These are phyloP conservation scores for Ctenodactylus gundi DNA, from an alignment of 2,113 vertebrate species.

Conservation along the genomic window DNA sequence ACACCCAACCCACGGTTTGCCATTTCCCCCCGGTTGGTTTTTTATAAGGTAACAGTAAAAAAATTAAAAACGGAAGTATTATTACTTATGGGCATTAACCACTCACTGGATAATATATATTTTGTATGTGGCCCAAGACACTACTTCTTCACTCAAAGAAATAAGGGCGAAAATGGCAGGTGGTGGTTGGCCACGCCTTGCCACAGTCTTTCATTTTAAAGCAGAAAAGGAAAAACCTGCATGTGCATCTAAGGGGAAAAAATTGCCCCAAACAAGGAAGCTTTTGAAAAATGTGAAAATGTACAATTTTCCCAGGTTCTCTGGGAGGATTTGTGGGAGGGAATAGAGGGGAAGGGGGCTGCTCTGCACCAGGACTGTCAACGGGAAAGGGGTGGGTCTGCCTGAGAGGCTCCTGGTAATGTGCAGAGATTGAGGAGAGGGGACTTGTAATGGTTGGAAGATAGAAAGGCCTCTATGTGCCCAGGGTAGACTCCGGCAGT, in stretches of 20 bases:
- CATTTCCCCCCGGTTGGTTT: no score
- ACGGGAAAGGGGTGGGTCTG: rapidly evolving
- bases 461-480: background rate
- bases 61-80: no score
- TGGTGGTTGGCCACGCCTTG: no score
- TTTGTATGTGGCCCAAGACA: no score
- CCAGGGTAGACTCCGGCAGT: rapidly evolving
- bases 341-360: background rate
- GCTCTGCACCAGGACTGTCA: background rate
- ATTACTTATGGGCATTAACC: no score
- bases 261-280: background rate
- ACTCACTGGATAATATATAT: no score
- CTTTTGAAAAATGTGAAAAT: background rate
- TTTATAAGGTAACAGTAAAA: no score
- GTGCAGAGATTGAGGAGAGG: background rate
- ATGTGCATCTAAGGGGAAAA: background rate
- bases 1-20: no score
- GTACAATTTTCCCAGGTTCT: background rate
- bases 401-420: background rate
- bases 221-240: background rate
- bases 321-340: background rate
- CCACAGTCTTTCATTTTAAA: background rate
- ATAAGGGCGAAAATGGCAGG: no score
- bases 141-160: no score
- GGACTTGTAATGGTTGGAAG: background rate